Conservation (phyloP, 2,113 vertebrate species). For the Blennius ocellaris region DNA sequence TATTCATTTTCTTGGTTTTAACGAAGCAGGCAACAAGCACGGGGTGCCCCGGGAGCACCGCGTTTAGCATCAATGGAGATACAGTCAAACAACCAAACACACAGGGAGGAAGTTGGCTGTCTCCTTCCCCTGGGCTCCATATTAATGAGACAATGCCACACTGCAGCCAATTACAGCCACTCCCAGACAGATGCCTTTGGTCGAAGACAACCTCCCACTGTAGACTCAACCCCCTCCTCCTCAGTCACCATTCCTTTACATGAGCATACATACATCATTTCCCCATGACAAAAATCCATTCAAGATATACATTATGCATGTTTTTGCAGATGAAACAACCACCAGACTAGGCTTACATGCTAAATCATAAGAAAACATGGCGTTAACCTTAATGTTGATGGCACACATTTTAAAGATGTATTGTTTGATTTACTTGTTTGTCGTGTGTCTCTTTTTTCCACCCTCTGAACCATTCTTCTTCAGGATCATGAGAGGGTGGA, state of each 20-base stretch:
- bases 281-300: conserved; percentile 54
- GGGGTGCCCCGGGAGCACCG: conserved; percentile 65
- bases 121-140: conserved; percentile 83
- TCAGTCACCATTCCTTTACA: conserved; percentile 48
- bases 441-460: conserved; percentile 16
- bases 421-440: conserved; percentile 26
- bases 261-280: conserved; percentile 62
- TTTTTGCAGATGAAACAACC: conserved; percentile 24
- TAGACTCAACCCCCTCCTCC: conserved; percentile 45
- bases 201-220: conserved; percentile 71
- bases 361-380: conserved; percentile 5
- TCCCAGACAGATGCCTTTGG: conserved; percentile 81
- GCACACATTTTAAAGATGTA: conserved; percentile 10
- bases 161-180: conserved; percentile 84
- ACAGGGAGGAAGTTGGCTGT: conserved; percentile 77
- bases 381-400: neutral
- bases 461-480: neutral
- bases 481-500: neutral
- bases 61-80: conserved; percentile 82
- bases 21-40: conserved; percentile 77
- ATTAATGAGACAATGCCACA: conserved; percentile 82
- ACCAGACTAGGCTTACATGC: neutral
- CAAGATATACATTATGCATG: conserved; percentile 37
- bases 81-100: conserved; percentile 83
- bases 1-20: conserved; percentile 82